Conservation (phyloP, 2,797 vertebrate genomes). For the Amazonetta brasiliensis region DNA sequence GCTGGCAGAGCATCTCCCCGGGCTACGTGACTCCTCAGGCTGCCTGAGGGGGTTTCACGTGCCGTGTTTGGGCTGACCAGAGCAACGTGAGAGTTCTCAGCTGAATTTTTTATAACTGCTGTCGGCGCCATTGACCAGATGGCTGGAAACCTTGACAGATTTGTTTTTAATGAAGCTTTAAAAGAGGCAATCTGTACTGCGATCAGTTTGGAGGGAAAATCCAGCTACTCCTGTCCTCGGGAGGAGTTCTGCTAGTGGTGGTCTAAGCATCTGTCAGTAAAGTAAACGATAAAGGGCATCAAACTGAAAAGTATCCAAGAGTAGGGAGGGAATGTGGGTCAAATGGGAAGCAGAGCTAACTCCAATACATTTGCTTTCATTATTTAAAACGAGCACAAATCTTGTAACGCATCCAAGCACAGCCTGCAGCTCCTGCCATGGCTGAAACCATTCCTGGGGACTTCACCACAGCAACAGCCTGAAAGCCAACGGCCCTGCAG, state of each 20-base stretch:
- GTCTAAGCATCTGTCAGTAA: constrained; percentile 1
- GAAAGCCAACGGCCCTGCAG: not conserved
- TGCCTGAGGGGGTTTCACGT: not conserved
- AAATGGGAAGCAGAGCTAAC: not conserved
- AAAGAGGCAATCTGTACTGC: constrained; percentile 44
- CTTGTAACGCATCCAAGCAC: not conserved
- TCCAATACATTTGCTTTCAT: not conserved
- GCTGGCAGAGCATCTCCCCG: not conserved
- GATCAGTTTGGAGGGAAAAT: constrained; percentile 40
- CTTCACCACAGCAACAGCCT: not conserved
- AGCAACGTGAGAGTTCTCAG: not conserved
- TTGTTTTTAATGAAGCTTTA: constrained; percentile 65
- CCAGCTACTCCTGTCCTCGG: not conserved
- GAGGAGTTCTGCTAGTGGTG: constrained; percentile 24
- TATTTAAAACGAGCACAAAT: not conserved
- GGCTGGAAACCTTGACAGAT: constrained; percentile 59
- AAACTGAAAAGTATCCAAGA: not conserved
- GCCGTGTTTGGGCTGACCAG: not conserved
- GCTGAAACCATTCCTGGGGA: not conserved
- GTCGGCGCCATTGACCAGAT: constrained; percentile 36
- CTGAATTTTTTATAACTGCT: not conserved
- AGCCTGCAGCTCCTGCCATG: not conserved
- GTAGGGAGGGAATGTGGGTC: not conserved
- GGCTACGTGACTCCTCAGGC: not conserved
- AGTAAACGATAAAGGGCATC: constrained; percentile 9